These are phyloP conservation scores for Rhagonycha fulva DNA, from an alignment of 2,888 invertebrate genomes.

Conservation along the genomic window DNA sequence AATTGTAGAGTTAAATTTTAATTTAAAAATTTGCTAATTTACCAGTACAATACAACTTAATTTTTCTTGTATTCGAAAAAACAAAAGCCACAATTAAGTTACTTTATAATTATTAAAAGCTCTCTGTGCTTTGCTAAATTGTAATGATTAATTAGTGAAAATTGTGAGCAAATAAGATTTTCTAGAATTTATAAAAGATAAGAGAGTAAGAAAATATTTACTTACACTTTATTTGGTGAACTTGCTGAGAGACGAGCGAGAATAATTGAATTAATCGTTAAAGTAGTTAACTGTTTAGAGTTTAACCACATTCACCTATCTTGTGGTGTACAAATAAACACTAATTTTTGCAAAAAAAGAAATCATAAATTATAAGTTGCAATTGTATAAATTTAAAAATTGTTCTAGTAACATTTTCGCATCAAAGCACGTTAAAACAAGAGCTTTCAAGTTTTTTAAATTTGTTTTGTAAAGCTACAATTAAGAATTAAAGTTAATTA, in stretches of 20 bases:
- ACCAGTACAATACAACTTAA: not conserved
- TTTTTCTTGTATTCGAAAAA: not conserved
- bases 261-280: not conserved
- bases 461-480: not conserved
- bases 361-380: not conserved
- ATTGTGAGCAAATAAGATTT: not conserved
- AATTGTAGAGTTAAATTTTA: not conserved
- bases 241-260: not conserved
- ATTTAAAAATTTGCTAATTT: not conserved
- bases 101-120: not conserved
- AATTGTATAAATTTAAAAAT: not conserved
- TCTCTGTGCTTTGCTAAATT: not conserved
- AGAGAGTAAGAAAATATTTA: not conserved
- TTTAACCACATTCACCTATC: not conserved
- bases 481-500: not conserved
- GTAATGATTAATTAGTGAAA: not conserved
- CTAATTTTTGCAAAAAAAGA: not conserved
- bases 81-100: not conserved
- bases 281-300: not conserved
- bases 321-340: not conserved
- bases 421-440: not conserved
- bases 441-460: not conserved
- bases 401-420: not conserved
- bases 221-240: not conserved
- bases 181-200: not conserved